phyloP scores from a whole-genome alignment of 2,113 vertebrate species.

The Ictidomys tridecemlineatus region DNA sequence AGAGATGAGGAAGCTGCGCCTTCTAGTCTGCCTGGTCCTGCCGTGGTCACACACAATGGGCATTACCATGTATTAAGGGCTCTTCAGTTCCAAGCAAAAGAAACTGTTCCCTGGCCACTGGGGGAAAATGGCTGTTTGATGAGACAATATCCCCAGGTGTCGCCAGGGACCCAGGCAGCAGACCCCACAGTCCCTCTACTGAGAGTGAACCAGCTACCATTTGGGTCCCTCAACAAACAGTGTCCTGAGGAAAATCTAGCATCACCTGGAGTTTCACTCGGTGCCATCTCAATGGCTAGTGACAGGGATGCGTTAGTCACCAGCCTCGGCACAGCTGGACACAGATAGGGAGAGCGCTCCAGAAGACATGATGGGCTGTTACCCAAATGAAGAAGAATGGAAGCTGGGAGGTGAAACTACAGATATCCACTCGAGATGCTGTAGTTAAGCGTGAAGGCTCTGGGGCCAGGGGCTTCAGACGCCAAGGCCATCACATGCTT shows the following conservation, averaged over 20 bases:
- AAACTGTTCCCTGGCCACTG: background rate
- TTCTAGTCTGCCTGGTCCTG: background rate
- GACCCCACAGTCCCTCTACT: background rate
- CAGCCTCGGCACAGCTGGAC: background rate
- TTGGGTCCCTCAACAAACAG: background rate
- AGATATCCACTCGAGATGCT: rapidly evolving
- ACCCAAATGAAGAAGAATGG: background rate
- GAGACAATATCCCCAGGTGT: background rate
- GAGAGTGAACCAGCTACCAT: background rate
- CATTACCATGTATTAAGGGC: background rate
- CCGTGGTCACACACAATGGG: background rate
- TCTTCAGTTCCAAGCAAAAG: background rate
- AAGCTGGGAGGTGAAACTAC: background rate
- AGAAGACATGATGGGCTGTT: background rate
- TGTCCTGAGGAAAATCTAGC: background rate
- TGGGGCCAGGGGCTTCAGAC: background rate
- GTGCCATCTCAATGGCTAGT: background rate
- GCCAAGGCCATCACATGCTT: too few relatives aligned
- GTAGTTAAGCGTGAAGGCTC: background rate
- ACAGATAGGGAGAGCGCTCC: background rate
- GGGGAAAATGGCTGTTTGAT: background rate
- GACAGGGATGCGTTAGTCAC: too few relatives aligned
- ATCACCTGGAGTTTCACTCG: background rate
- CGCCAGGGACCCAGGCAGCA: background rate
- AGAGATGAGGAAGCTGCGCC: background rate